Percentiles rank a stretch among this genome's conserved stretches.
phyloP scores from a whole-genome alignment of 2,797 vertebrate genomes.

The Esox masquinongy region DNA sequence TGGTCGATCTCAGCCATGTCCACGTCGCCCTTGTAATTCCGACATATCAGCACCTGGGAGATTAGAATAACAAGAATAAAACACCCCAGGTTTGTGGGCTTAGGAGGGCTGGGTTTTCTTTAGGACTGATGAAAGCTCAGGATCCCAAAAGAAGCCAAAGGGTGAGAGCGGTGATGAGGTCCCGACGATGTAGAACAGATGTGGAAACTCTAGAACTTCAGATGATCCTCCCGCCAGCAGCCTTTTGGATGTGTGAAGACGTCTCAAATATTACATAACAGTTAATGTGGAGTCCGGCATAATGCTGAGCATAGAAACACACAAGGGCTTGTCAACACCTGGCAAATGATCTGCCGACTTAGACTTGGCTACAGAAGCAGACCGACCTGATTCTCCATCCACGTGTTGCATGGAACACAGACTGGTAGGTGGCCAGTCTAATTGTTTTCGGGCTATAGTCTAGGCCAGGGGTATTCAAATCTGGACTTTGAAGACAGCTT shows the following conservation, averaged over 20 bases:
- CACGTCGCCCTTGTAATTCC: constrained; percentile 94
- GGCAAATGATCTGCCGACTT: background rate
- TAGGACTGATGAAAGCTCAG: background rate
- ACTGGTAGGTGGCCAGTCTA: background rate
- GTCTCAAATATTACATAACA: background rate
- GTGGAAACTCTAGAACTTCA: background rate
- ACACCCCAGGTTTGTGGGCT: background rate
- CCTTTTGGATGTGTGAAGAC: background rate
- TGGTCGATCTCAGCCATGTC: constrained; percentile 89
- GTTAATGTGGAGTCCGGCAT: background rate
- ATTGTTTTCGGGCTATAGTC: background rate
- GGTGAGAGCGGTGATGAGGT: background rate
- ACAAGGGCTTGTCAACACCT: background rate
- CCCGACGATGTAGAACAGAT: background rate
- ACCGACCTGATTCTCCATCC: background rate
- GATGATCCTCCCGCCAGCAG: background rate
- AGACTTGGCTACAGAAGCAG: background rate
- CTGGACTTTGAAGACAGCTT: no score
- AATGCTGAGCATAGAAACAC: background rate
- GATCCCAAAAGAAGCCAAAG: background rate
- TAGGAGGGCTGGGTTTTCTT: background rate
- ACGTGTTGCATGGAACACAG: background rate
- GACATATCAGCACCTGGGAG: constrained; percentile 88
- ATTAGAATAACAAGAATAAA: background rate
- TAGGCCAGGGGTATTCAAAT: background rate